These are phyloP conservation scores for Indri indri DNA, from an alignment of 2,113 vertebrate species.

Conservation along the genomic window DNA sequence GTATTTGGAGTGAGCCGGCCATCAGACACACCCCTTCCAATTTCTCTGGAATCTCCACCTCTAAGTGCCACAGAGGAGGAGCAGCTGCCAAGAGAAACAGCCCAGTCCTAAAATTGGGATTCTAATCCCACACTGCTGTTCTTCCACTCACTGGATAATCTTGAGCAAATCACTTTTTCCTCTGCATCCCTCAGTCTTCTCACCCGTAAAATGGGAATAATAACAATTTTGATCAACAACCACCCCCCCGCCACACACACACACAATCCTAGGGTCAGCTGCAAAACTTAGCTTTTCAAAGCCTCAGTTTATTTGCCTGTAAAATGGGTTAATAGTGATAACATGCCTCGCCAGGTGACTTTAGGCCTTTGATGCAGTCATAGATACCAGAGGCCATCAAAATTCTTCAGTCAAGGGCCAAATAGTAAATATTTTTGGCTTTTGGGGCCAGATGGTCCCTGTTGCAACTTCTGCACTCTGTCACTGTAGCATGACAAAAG, in stretches of 20 bases:
- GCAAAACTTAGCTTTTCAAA: neutral
- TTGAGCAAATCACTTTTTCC: no score
- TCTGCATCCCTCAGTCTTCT: neutral
- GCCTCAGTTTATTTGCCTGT: neutral
- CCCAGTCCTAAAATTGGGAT: no score
- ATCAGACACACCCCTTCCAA: neutral
- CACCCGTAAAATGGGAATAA: neutral
- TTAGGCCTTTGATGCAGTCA: neutral
- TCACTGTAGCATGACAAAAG: accelerated
- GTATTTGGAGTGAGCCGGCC: neutral
- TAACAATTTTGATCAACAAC: neutral
- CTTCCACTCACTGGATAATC: neutral
- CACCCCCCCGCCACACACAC: neutral
- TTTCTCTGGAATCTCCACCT: neutral
- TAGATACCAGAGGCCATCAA: neutral
- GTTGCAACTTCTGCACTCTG: neutral
- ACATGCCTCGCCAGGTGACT: neutral
- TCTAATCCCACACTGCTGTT: neutral
- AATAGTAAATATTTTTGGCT: neutral
- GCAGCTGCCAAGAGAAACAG: neutral
- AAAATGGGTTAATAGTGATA: neutral
- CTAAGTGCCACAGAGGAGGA: neutral
- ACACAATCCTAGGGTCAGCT: no score
- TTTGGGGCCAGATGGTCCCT: neutral
- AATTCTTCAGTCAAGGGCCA: neutral